Base-by-base conservation (phyloP, 2,113 vertebrate genomes). In the Gallinago jamesoni region DNA sequence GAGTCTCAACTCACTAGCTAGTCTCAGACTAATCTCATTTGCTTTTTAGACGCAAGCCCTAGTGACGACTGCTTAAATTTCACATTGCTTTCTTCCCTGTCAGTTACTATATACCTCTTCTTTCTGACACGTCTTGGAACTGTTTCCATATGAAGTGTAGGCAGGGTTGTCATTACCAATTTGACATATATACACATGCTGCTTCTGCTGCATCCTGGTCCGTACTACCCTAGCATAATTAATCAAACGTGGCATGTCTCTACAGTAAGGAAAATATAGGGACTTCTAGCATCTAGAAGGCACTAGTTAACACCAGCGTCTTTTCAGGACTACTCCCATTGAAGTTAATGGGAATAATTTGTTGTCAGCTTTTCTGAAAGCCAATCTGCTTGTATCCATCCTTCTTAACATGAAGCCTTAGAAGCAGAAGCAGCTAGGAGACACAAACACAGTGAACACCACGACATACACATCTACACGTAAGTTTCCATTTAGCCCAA, bases 61-160 rank as follows among this genome's bases (percentile, higher is more conserved):
- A 79, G 93, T 74, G 64, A 85, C 10, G 28, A 72, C 39, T 77
- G 78, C 39, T 92, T 94, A 90, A 95, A 89, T 62, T 95, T 93
- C 69, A 63, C 59, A 77, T 93, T 89, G 41, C 88, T 90, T 97
- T 89, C 78, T 68, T 96, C 76, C 50, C 62, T 97, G 91, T 89
- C 90, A 96, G 73, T 96, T 95, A 92, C 82, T 77, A 47, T 75
- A 39, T 53, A 74, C 33, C 86, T 96, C 76, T 74, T 89, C 12
- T 87, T 96, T 94, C 70, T 75, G 92, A 95, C 63, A 84, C 0
- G 0, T 59, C 73, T 91, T 96, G 92, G 76, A 96, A 87, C 35
- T 55, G 31, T 74, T 95, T 79, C 88, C 94, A 56, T 57, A 93
- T 96, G 72, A 90, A 94, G 52, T 68, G 94, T 92, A 90, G 92